These are phyloP conservation scores for Sciaenops ocellatus DNA, from an alignment of 2,797 vertebrate genomes.

Conservation along the genomic window DNA sequence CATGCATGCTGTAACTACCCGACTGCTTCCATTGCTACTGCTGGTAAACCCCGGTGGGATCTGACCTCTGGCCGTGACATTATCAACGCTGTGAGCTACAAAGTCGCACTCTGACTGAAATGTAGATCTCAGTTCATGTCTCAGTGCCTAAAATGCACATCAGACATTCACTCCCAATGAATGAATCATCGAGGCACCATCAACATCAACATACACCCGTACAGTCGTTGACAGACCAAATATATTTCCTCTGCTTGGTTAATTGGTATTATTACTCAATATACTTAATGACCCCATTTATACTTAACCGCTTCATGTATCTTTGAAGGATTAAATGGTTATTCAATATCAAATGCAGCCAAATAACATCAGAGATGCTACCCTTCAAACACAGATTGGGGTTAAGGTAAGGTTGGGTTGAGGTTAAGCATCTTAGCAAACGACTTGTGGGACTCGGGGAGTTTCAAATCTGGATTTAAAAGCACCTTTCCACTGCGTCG, in stretches of 20 bases:
- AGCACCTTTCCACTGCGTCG: background rate
- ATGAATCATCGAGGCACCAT: background rate
- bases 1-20: constrained; percentile 26
- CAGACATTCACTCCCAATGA: constrained; percentile 30
- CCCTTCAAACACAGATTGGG: background rate
- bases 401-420: background rate
- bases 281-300: constrained; percentile 1
- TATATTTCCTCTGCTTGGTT: background rate
- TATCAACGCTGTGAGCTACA: constrained; percentile 34
- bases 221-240: background rate
- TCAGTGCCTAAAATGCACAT: constrained; percentile 21
- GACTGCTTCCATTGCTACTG: constrained; percentile 12
- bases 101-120: constrained; percentile 42
- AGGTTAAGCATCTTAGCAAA: background rate
- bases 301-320: background rate
- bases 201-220: background rate
- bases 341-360: background rate
- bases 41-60: constrained; percentile 24
- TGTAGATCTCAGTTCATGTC: constrained; percentile 36
- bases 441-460: background rate
- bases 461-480: background rate
- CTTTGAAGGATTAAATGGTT: background rate
- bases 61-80: constrained; percentile 41
- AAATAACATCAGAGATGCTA: background rate
- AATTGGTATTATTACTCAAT: constrained; percentile 4